phyloP scores from a whole-genome alignment of 92 coral and sea anemone genomes.

The Parazoanthus swiftii region DNA sequence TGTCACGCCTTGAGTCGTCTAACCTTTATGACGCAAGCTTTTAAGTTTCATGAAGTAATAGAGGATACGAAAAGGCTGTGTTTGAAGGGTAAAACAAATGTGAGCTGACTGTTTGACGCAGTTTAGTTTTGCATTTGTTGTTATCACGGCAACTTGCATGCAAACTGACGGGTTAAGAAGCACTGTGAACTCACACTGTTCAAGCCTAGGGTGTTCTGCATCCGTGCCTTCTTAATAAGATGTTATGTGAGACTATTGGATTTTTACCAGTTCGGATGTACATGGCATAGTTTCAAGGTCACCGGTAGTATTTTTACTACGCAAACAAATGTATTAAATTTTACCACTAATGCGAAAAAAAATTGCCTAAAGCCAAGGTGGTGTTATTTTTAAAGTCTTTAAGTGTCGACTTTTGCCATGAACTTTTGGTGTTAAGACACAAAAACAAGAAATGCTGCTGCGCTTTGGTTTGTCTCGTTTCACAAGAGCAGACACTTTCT shows the following conservation, averaged over 20 bases:
- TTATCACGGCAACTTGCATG: neutral
- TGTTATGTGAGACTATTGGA: neutral
- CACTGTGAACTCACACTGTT: neutral
- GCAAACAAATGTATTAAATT: neutral
- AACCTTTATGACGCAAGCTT: too few relatives aligned
- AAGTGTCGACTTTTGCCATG: neutral
- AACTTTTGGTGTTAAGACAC: too few relatives aligned
- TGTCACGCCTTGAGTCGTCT: too few relatives aligned
- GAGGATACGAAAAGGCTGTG: neutral
- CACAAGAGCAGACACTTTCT: neutral
- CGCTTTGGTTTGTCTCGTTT: neutral
- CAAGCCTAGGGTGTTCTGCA: neutral
- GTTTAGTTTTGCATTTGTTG: neutral
- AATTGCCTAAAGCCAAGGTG: too few relatives aligned
- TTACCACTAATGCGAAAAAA: neutral
- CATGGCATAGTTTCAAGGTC: neutral
- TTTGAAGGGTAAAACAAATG: neutral
- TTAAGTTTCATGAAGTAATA: too few relatives aligned
- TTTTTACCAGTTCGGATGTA: neutral
- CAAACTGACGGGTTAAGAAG: neutral
- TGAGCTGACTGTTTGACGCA: neutral
- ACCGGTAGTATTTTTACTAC: neutral
- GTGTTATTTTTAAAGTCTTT: too few relatives aligned
- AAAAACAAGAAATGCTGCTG: neutral
- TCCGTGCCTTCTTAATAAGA: neutral